phyloP scores from a whole-genome alignment of 1,140 invertebrate genomes.

The Pachyrhynchus sulphureomaculatus region DNA sequence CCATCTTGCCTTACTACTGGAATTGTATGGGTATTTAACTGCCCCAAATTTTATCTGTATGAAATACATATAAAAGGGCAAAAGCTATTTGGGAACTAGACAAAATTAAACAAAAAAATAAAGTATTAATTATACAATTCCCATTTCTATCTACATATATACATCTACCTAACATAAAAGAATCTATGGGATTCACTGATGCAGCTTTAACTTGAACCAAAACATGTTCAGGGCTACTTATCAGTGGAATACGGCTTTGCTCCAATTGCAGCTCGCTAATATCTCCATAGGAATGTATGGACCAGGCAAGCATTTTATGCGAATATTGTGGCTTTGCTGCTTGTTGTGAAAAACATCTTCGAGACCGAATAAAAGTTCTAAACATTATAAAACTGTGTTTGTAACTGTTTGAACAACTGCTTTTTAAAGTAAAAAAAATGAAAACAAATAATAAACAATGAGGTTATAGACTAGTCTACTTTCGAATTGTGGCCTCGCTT shows the following conservation, averaged over 20 bases:
- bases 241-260: constrained; percentile 64
- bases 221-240: constrained; percentile 71
- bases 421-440: too few species aligned
- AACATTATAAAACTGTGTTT: too few species aligned
- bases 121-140: neutral
- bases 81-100: too few species aligned
- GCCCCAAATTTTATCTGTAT: too few species aligned
- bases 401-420: too few species aligned
- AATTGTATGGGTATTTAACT: too few species aligned
- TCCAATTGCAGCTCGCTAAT: constrained; percentile 65
- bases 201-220: constrained; percentile 78
- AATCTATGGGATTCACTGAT: constrained; percentile 90
- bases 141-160: neutral
- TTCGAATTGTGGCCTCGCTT: too few species aligned
- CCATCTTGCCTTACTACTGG: too few species aligned
- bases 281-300: constrained; percentile 73
- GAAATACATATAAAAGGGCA: too few species aligned
- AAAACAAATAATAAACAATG: too few species aligned
- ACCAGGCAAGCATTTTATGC: constrained; percentile 69
- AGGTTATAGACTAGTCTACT: too few species aligned
- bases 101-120: neutral
- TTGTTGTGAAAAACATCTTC: constrained; percentile 16
- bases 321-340: constrained; percentile 15
- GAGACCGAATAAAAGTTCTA: too few species aligned
- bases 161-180: constrained; percentile 72